Evolutionary conservation across 1,140 invertebrate genomes (phyloP), one percentile per base, ranked within the genome.

Genomic region (Habropoda laboriosa): DNA sequence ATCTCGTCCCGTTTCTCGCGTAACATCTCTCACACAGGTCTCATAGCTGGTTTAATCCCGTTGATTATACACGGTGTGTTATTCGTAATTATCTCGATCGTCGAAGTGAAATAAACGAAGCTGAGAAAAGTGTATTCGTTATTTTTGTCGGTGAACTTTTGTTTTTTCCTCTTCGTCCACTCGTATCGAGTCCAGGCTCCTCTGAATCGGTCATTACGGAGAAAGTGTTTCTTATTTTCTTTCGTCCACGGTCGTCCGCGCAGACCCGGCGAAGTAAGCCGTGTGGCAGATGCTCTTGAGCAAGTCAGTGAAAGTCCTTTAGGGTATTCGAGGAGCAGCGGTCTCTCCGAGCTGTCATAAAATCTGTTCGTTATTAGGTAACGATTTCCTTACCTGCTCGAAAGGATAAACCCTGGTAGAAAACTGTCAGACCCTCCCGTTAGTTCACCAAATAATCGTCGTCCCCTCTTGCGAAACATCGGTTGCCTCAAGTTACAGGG

Each of bases 161-260:
- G 7, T 21, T 38, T 49, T 53, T n/a, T n/a, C n/a, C 35, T 53
- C 53, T 72, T 58, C 10, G 27, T 27, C 45, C 49, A 51, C n/a
- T n/a, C n/a, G n/a, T n/a, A n/a, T n/a, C 58, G 51, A 60, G 27
- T 86, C 55, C 57, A 68, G 49, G 49, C 75, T 87, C 86, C 70
- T 87, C 72, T 66, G 68, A 87, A 75, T 86, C 58, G 61, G 68
- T 74, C 70, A 92, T 91, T 89, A 85, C 60, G 82, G 90, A 89
- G 91, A 91, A 92, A 92, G 91, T 90, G 86, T 86, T 89, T 88
- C 79, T 77, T 71, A 90, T 88, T 86, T 85, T 88, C 80, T 51
- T 83, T 42, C 55, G 42, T 77, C 53, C 64, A 49, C 61, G 68
- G 74, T 70, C 79, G 55, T 18, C 49, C 63, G 74, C 60, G 70